These are phyloP conservation scores for Aquatica leii DNA, from an alignment of 2,888 invertebrate genomes.

Conservation along the genomic window DNA sequence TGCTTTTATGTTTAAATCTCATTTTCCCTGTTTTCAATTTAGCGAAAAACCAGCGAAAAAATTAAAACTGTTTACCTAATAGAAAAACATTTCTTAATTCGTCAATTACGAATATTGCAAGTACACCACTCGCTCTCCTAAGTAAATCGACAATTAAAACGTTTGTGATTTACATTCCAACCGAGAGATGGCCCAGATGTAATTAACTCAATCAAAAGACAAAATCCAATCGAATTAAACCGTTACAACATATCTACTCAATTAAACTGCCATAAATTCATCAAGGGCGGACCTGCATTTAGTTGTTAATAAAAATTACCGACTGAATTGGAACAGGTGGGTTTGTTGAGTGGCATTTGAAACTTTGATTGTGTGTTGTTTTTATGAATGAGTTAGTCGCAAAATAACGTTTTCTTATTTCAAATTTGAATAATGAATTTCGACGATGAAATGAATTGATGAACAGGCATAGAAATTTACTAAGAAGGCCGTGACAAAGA, in stretches of 20 bases:
- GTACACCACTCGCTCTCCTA: too few species aligned
- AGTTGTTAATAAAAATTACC: background rate
- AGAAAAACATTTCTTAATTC: background rate
- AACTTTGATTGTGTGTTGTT: too few species aligned
- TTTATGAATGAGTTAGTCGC: too few species aligned
- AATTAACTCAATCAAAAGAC: conserved; percentile 1
- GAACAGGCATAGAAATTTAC: too few species aligned
- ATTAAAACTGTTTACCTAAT: conserved; percentile 6
- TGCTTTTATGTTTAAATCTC: conserved; percentile 47
- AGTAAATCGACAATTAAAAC: background rate
- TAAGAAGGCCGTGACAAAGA: too few species aligned
- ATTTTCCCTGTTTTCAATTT: conserved; percentile 34
- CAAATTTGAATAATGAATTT: too few species aligned
- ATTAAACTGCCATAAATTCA: conserved; percentile 7
- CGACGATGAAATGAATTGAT: too few species aligned
- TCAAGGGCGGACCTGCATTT: background rate
- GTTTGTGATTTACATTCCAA: background rate
- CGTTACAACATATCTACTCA: conserved; percentile 10
- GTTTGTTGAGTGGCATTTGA: too few species aligned
- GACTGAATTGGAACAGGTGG: too few species aligned
- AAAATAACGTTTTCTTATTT: too few species aligned
- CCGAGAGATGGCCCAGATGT: background rate
- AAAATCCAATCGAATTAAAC: background rate
- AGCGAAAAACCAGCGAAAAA: conserved; percentile 5
- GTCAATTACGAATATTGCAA: too few species aligned